Evolutionary conservation across 1,140 invertebrate species (phyloP).

Genomic region (Liolophura sinensis): DNA sequence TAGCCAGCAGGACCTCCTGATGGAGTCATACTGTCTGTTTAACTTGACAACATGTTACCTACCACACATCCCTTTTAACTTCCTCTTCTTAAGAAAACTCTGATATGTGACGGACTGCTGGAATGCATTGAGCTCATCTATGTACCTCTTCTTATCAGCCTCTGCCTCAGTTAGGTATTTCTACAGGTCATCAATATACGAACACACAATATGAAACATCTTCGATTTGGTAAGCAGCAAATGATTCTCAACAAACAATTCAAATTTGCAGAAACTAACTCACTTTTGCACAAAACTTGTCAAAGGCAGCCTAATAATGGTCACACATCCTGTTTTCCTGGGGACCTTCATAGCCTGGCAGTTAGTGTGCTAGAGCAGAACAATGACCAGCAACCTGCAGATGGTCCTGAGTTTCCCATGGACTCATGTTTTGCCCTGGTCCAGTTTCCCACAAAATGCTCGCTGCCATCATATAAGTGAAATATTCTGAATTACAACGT

Average conservation of each 20-base stretch:
- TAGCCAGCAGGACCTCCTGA: too few species aligned
- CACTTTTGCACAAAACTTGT: background rate
- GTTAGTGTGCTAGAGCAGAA: too few species aligned
- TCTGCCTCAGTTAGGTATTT: constrained; percentile 64
- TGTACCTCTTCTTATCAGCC: constrained; percentile 64
- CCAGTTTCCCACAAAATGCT: too few species aligned
- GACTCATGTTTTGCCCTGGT: too few species aligned
- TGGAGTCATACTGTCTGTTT: background rate
- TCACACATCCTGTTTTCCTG: too few species aligned
- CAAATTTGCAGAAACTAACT: background rate
- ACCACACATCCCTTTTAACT: constrained; percentile 51
- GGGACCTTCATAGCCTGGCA: too few species aligned
- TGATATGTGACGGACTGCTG: constrained; percentile 65
- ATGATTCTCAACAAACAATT: background rate
- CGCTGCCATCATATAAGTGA: too few species aligned
- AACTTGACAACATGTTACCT: constrained; percentile 11
- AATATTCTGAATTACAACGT: too few species aligned
- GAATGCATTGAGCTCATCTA: constrained; percentile 65
- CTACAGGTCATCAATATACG: constrained; percentile 30
- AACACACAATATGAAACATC: background rate
- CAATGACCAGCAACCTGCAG: too few species aligned
- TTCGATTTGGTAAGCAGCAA: too few species aligned
- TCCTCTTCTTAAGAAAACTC: constrained; percentile 62
- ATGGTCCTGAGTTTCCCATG: too few species aligned
- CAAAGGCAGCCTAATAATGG: background rate